Conservation (phyloP, 2,113 vertebrate species). For the Lasiurus borealis region DNA sequence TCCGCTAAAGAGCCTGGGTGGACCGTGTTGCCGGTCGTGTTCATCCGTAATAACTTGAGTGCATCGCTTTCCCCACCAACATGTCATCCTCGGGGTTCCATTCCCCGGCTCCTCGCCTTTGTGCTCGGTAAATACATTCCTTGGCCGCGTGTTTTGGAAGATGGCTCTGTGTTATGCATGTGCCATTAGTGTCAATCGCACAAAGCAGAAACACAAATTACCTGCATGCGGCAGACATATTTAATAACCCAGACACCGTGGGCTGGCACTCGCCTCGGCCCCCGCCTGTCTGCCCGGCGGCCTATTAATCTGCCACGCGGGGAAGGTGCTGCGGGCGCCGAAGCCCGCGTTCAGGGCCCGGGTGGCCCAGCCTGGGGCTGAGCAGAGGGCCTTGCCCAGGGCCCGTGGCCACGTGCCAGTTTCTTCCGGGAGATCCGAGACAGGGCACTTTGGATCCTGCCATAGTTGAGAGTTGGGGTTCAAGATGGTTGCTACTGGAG, state of each 20-base stretch:
- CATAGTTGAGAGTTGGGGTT: neutral
- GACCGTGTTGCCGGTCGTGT: slow-evolving; percentile 86
- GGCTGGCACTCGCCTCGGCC: slow-evolving; percentile 57
- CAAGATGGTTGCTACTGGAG: neutral
- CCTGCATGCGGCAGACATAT: slow-evolving; percentile 82
- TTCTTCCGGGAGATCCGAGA: neutral
- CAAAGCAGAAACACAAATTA: slow-evolving; percentile 86
- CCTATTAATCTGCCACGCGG: slow-evolving; percentile 66
- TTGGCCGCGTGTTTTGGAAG: slow-evolving; percentile 84
- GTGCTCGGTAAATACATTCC: slow-evolving; percentile 82
- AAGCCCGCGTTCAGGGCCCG: neutral
- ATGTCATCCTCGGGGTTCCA: slow-evolving; percentile 85
- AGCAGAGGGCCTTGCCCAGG: accelerated
- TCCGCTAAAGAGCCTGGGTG: slow-evolving; percentile 79
- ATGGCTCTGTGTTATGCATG: slow-evolving; percentile 85
- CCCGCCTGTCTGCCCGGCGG: neutral
- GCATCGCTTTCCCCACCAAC: slow-evolving; percentile 85
- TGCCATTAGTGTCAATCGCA: slow-evolving; percentile 86
- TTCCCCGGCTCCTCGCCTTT: slow-evolving; percentile 84
- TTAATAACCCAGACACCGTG: slow-evolving; percentile 75
- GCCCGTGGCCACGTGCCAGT: too few species aligned
- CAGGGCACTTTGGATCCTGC: neutral
- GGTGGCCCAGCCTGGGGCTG: neutral
- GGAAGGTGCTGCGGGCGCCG: neutral
- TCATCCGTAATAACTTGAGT: slow-evolving; percentile 88